A percentile compares a stretch with the other conserved stretches of the same genome.
These are phyloP conservation scores for Luehdorfia chinensis DNA, from an alignment of 1,140 invertebrate genomes.

Conservation along the genomic window DNA sequence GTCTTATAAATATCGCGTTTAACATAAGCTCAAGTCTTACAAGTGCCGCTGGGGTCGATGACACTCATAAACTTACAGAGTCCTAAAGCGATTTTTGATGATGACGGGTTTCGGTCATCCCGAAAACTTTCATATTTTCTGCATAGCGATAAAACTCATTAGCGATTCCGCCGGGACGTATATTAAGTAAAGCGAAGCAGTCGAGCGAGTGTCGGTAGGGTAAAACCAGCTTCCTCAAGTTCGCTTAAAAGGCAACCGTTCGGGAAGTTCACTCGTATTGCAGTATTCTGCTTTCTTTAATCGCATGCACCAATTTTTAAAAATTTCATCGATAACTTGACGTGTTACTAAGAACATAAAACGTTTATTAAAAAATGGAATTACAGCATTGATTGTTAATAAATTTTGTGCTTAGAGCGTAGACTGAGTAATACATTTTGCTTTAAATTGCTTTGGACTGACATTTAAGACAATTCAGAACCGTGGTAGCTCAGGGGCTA, in stretches of 20 bases:
- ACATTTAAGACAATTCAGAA: too few relatives aligned
- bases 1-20: background rate
- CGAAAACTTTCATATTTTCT: slow-evolving; percentile 13
- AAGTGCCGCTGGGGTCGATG: background rate
- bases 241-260: background rate
- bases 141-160: slow-evolving; percentile 14
- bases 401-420: too few relatives aligned
- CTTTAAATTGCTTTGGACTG: too few relatives aligned
- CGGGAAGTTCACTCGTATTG: slow-evolving; percentile 4
- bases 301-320: too few relatives aligned
- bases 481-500: too few relatives aligned
- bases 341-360: too few relatives aligned
- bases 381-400: too few relatives aligned
- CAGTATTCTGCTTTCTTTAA: slow-evolving; percentile 9
- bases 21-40: background rate
- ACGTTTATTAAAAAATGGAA: too few relatives aligned
- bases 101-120: slow-evolving; percentile 10
- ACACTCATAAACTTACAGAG: background rate
- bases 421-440: too few relatives aligned
- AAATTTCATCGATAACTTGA: too few relatives aligned
- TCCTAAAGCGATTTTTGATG: slow-evolving; percentile 13
- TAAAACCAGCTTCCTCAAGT: slow-evolving; percentile 11
- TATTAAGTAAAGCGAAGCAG: slow-evolving; percentile 2
- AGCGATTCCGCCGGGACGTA: slow-evolving; percentile 4
- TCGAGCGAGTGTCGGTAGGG: background rate